Evolutionary conservation across 2,113 vertebrate genomes (phyloP), one percentile per base, ranked within the genome.

Genomic region (Amazona guildingii): DNA sequence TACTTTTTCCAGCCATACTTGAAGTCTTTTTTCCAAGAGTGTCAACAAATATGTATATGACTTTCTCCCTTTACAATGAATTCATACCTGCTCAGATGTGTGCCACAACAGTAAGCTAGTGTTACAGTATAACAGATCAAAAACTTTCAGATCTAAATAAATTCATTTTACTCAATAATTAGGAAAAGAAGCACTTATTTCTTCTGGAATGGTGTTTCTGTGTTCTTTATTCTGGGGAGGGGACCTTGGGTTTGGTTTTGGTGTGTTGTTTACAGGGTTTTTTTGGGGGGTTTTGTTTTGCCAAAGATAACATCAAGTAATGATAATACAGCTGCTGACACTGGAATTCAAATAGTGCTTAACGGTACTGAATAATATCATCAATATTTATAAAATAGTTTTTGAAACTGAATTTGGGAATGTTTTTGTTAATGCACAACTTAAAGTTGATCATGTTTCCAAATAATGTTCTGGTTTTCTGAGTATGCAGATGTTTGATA

Each of bases 1-100:
- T n/a, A 72, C 91, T 93, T 96, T 86, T 55, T 84, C 78, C 33
- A 18, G 67, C 77, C 54, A 64, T 94, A 83, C 79, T 95, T 86
- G 19, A 91, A 92, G 92, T 93, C 80, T 93, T 72, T 70, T 92
- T 94, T 96, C 95, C 90, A 97, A 89, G 91, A 95, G 92, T 67
- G 13, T 46, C 25, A 73, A 82, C 83, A 91, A 92, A 89, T 97
- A 88, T 83, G 73, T 91, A 11, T 52, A 72, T 62, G 17, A 88
- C 91, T 95, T 95, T 96, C 80, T 87, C 73, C 88, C 72, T 90
- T 74, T 82, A 86, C 35, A 93, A 90, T 81, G 68, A 96, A 92
- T 94, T 95, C 83, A 81, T 84, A 91, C 92, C 87, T 88, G 77
- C 73, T 96, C 75, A 90, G 55, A 86, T 63, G 80, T 85, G 52